phyloP scores from a whole-genome alignment of 30 jellyfish, hydroid and myxozoan genomes.

The Mastigias papua region DNA sequence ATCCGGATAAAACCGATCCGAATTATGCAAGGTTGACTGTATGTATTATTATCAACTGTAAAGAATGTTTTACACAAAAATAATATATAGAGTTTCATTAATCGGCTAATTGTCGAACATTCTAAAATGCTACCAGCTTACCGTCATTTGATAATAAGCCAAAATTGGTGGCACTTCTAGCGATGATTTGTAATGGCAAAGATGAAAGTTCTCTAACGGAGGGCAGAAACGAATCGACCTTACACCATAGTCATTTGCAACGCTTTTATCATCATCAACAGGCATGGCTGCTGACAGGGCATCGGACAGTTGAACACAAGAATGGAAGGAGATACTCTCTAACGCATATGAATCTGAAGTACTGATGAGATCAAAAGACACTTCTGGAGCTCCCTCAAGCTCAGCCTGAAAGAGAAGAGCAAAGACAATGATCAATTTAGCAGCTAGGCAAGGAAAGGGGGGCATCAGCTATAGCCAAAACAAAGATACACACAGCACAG shows the following conservation, averaged over 20 bases:
- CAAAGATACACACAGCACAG: too few relatives aligned
- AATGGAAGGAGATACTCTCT: conserved; percentile 78
- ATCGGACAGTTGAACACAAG: conserved; percentile 85
- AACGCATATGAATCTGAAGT: conserved; percentile 59
- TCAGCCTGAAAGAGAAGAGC: conserved; percentile 82
- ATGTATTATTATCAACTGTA: too few relatives aligned
- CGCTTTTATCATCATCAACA: conserved; percentile 60
- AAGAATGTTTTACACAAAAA: too few relatives aligned
- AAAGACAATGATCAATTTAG: too few relatives aligned
- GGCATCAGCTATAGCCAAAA: too few relatives aligned
- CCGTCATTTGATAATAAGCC: conserved; percentile 92
- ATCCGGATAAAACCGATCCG: too few relatives aligned
- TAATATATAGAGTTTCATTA: too few relatives aligned
- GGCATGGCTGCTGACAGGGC: conserved; percentile 63
- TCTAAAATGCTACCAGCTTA: conserved; percentile 3
- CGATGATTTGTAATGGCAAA: conserved; percentile 76
- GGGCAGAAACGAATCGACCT: conserved; percentile 88
- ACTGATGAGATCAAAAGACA: conserved; percentile 76
- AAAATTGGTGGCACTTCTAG: conserved; percentile 68
- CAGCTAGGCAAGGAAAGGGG: too few relatives aligned
- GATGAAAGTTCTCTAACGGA: conserved; percentile 67
- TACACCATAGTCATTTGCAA: conserved; percentile 55
- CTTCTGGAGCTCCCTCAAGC: conserved; percentile 96
- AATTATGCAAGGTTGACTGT: too few relatives aligned
- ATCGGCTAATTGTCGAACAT: too few relatives aligned